phyloP scores from a whole-genome alignment of 2,888 invertebrate genomes.

The Hirtodrosophila duncani region DNA sequence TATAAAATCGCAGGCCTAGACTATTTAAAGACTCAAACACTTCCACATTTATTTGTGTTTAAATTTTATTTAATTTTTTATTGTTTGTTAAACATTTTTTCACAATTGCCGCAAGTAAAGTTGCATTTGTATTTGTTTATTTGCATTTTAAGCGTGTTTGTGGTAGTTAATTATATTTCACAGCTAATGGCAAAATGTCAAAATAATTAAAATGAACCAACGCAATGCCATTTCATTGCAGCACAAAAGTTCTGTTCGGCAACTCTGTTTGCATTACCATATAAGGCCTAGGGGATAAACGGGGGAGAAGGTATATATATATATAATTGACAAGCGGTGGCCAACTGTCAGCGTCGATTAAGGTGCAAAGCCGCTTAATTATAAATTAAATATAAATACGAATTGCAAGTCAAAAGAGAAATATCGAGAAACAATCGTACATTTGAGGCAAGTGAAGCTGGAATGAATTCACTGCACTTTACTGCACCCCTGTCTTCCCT shows the following conservation, averaged over 20 bases:
- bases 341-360: slow-evolving; percentile 61
- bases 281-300: background rate
- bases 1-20: slow-evolving; percentile 30
- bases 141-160: slow-evolving; percentile 60
- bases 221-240: slow-evolving; percentile 19
- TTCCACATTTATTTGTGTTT: background rate
- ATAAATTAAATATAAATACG: slow-evolving; percentile 49
- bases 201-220: slow-evolving; percentile 67
- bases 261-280: background rate
- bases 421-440: too few relatives aligned
- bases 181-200: slow-evolving; percentile 70
- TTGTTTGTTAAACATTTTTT: background rate
- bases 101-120: too few relatives aligned
- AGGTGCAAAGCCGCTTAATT: slow-evolving; percentile 54
- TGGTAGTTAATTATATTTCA: slow-evolving; percentile 67
- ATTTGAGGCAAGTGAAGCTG: too few relatives aligned
- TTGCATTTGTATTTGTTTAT: too few relatives aligned
- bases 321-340: slow-evolving; percentile 58
- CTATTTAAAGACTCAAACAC: slow-evolving; percentile 6
- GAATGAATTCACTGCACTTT: too few relatives aligned
- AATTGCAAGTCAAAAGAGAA: slow-evolving; percentile 25
- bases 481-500: too few relatives aligned
- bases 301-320: slow-evolving; percentile 8
- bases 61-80: slow-evolving; percentile 14
- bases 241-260: slow-evolving; percentile 17